These are phyloP conservation scores for Anomalospiza imberbis DNA, from an alignment of 2,797 vertebrate genomes.

Conservation along the genomic window DNA sequence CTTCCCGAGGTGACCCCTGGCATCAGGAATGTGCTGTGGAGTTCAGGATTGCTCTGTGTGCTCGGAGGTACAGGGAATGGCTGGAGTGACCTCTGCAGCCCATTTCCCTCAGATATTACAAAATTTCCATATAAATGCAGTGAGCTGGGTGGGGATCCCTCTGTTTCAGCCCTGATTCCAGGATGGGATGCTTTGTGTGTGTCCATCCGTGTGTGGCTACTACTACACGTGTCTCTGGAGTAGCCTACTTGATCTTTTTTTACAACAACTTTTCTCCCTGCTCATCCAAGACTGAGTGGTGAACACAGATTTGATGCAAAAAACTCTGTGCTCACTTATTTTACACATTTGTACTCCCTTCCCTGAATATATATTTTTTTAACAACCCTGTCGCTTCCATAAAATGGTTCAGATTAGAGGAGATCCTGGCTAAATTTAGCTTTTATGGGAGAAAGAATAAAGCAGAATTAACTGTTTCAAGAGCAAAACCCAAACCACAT, in stretches of 20 bases:
- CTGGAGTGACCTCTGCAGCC: background rate
- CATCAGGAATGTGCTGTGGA: no score
- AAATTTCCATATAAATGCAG: background rate
- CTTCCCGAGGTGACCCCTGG: background rate
- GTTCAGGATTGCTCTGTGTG: background rate
- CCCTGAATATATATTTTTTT: background rate
- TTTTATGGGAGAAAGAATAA: slow-evolving; percentile 78
- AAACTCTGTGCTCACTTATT: background rate
- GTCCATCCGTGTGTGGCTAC: background rate
- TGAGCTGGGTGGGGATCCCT: background rate
- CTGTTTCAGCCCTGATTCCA: background rate
- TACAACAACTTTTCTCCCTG: background rate
- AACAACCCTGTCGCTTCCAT: slow-evolving; percentile 62
- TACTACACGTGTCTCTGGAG: background rate
- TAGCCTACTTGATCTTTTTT: background rate
- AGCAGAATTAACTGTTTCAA: slow-evolving; percentile 79
- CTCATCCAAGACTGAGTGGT: background rate
- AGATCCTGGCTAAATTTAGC: slow-evolving; percentile 79
- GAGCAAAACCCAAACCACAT: slow-evolving; percentile 81
- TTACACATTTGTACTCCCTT: slow-evolving; percentile 31
- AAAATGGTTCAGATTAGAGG: slow-evolving; percentile 76
- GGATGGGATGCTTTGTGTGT: background rate
- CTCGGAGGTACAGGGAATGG: background rate
- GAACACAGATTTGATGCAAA: background rate
- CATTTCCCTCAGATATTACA: background rate